Base-by-base conservation (phyloP, 1,140 invertebrate genomes). In the Triops longicaudatus region DNA sequence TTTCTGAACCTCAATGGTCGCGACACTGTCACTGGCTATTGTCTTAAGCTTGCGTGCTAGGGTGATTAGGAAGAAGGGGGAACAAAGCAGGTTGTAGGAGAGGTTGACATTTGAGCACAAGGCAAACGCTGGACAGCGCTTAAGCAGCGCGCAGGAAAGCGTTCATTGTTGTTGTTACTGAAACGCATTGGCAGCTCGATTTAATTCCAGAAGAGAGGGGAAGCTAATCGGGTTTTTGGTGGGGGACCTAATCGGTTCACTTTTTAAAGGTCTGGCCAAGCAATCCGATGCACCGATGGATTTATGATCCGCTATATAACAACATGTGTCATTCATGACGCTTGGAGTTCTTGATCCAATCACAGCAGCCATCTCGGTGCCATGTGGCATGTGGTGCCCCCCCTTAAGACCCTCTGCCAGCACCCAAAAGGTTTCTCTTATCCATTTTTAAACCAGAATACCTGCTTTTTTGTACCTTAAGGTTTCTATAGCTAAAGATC, bases 281-380 rank as follows among this genome's bases (percentile, higher is more conserved):
- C 31, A 37, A 37, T 37, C 31, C 31, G 31, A 37, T 37, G 31
- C 31, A 63, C 14, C 17, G 50, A 17, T 22, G n/a, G 50, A 63
- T 63, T 63, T 63, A 63, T 14, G 50, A 63, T 63, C 17, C 50
- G 50, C 50, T 63, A 63, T 63, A 63, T 63, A 63, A 63, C 50
- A 63, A 63, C 50, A 63, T 63, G 50, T 63, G 50, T 63, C 50
- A 63, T 63, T 63, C 50, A 63, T 63, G 50, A 63, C 50, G 50
- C 50, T 63, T 22, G 17, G 50, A 63, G 50, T 63, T 63, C 50
- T 63, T 63, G 50, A 63, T 63, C 50, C 50, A 63, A 63, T 63
- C 50, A 14, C 50, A 63, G 50, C 50, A 63, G 50, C 50, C 50
- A 63, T 63, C 50, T 63, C 50, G 50, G 50, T 63, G 50, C 50